Evolutionary conservation across 1,140 invertebrate species (phyloP).

Genomic region (Diorhabda sublineata): DNA sequence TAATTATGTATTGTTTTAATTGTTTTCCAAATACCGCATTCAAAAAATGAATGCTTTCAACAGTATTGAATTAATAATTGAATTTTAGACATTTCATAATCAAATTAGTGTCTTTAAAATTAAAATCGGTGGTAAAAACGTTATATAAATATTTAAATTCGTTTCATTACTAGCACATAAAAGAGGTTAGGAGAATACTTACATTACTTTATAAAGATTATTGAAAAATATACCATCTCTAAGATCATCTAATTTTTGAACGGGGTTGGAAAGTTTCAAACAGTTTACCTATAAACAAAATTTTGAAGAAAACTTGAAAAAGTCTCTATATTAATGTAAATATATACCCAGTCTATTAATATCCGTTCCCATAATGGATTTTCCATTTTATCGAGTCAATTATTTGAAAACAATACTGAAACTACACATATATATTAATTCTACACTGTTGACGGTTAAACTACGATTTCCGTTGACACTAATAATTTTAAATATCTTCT

Average conservation of each 20-base stretch:
- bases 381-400: constrained; percentile 24
- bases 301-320: constrained; percentile 5
- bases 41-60: not conserved
- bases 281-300: constrained; percentile 38
- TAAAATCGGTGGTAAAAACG: not conserved
- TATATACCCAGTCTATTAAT: constrained; percentile 41
- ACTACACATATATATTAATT: too few relatives aligned
- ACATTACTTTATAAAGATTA: constrained; percentile 37
- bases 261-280: constrained; percentile 36
- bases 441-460: not conserved
- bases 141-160: not conserved
- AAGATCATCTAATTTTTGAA: constrained; percentile 35
- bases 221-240: constrained; percentile 37
- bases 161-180: not conserved
- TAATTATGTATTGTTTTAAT: not conserved
- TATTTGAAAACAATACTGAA: not conserved
- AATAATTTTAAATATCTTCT: not conserved
- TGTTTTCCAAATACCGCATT: constrained; percentile 15
- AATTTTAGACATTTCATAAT: too few relatives aligned
- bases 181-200: constrained; percentile 24
- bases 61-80: too few relatives aligned
- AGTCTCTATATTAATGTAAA: constrained; percentile 4
- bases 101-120: too few relatives aligned
- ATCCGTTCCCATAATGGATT: constrained; percentile 36
- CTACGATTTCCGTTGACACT: not conserved